Conservation (phyloP, 2,888 invertebrate species). For the Chymomyza caudatula region DNA sequence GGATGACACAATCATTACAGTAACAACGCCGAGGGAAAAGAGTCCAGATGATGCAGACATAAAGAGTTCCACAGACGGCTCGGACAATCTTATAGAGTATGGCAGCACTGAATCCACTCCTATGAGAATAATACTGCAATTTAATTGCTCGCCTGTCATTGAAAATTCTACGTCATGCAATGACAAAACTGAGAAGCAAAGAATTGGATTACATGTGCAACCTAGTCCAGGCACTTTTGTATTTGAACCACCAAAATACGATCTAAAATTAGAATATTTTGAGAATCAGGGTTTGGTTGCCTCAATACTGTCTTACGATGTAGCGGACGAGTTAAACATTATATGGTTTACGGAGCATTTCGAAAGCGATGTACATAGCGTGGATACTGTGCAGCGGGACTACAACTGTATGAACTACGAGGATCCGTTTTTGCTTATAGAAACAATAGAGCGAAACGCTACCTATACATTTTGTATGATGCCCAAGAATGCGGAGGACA, state of each 20-base stretch:
- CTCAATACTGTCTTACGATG: slow-evolving; percentile 37
- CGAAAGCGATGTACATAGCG: neutral
- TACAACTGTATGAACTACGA: slow-evolving; percentile 65
- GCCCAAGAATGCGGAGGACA: slow-evolving; percentile 28
- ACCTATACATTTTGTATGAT: slow-evolving; percentile 75
- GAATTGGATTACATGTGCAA: neutral
- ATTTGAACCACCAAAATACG: slow-evolving; percentile 61
- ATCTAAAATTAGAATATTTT: slow-evolving; percentile 55
- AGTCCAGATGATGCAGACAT: neutral
- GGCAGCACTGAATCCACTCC: neutral
- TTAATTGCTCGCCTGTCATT: slow-evolving; percentile 31
- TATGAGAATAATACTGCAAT: slow-evolving; percentile 28
- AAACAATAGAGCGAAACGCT: slow-evolving; percentile 49
- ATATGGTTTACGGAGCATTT: slow-evolving; percentile 71
- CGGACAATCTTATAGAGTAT: neutral
- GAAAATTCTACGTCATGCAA: neutral
- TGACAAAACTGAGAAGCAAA: neutral
- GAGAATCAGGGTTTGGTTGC: slow-evolving; percentile 54
- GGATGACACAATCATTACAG: too few species aligned
- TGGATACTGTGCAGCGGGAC: slow-evolving; percentile 32
- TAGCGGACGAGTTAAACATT: slow-evolving; percentile 46
- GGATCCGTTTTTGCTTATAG: slow-evolving; percentile 50
- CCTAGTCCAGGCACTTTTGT: slow-evolving; percentile 21
- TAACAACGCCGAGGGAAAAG: neutral
- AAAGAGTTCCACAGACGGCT: neutral